Evolutionary conservation across 2,888 invertebrate genomes (phyloP), one percentile per base, ranked within the genome.

Genomic region (Ormyrus labotus): DNA sequence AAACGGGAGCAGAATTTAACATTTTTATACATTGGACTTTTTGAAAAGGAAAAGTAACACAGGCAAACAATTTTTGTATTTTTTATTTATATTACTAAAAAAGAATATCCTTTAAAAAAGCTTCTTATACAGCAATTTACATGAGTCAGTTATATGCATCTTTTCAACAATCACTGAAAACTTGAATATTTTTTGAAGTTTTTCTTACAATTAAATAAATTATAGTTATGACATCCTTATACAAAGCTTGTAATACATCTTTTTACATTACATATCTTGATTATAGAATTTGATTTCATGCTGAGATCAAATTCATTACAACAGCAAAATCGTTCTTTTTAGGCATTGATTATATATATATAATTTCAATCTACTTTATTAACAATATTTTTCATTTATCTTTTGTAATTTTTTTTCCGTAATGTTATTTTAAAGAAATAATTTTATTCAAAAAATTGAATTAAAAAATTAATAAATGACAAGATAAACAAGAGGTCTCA

Each of bases 121-220:
- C 82, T 81, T 81, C 82, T 82, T 80, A 73, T 82, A 82, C 80
- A 82, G 80, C 82, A 82, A 82, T 82, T 82, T 82, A 82, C 82
- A 82, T 78, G 50, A 78, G 64, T 78, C 76, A 80, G 53, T 78
- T 75, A 72, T 78, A 51, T 67, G 80, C 78, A 78, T 70, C 73
- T 77, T 61, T 78, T 72, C 53, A 80, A 82, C 78, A 82, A 82
- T 81, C 82, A 82, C 78, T 82, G 74, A 78, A 78, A 82, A 78
- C 80, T 68, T 68, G 69, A 74, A 72, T 13, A 51, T 53, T n/a
- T 8, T 11, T 64, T 58, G 78, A 82, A 74, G 69, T 73, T 72
- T 76, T 50, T 72, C 70, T 76, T 75, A 75, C 11, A 78, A 73
- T 76, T 80, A 78, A 80, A 80, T 82, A 82, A 82, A 81, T 82